Percentiles rank a stretch among this genome's conserved stretches.
Conservation (phyloP, 2,797 vertebrate genomes). For the Mastacembelus armatus region DNA sequence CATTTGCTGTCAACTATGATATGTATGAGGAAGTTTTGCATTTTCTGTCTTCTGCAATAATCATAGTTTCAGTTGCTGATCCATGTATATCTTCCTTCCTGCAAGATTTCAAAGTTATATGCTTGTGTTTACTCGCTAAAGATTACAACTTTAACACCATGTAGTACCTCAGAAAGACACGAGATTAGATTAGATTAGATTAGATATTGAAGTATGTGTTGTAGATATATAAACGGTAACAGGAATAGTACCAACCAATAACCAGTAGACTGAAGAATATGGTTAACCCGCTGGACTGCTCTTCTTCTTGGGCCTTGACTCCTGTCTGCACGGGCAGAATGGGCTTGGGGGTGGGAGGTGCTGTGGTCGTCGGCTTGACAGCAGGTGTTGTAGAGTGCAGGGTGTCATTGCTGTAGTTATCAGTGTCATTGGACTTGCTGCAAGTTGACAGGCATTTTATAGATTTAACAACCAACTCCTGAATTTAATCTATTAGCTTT, state of each 20-base stretch:
- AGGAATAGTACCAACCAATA: constrained; percentile 85
- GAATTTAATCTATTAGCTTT: too few species aligned
- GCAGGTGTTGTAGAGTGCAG: constrained; percentile 79
- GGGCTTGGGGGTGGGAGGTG: constrained; percentile 90
- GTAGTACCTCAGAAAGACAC: background rate
- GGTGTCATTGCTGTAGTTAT: constrained; percentile 85
- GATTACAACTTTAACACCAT: too few species aligned
- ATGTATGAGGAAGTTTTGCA: background rate
- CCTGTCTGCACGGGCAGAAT: constrained; percentile 96
- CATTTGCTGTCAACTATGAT: constrained; percentile 2
- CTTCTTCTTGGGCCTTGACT: constrained; percentile 96
- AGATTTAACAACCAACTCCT: background rate
- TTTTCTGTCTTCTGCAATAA: constrained; percentile 3
- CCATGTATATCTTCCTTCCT: background rate
- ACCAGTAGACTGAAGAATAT: constrained; percentile 99
- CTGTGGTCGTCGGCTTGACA: constrained; percentile 79
- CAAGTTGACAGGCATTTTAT: constrained; percentile 11
- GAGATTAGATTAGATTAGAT: background rate
- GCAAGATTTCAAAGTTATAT: too few species aligned
- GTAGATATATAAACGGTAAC: too few species aligned
- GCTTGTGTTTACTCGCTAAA: too few species aligned
- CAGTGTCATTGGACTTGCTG: constrained; percentile 87
- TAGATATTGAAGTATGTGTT: background rate
- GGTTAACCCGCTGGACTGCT: constrained; percentile 97
- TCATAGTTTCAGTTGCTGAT: too few species aligned